Evolutionary conservation across 2,888 invertebrate genomes (phyloP), one percentile per base, ranked within the genome.

Genomic region (Macropis europaea): DNA sequence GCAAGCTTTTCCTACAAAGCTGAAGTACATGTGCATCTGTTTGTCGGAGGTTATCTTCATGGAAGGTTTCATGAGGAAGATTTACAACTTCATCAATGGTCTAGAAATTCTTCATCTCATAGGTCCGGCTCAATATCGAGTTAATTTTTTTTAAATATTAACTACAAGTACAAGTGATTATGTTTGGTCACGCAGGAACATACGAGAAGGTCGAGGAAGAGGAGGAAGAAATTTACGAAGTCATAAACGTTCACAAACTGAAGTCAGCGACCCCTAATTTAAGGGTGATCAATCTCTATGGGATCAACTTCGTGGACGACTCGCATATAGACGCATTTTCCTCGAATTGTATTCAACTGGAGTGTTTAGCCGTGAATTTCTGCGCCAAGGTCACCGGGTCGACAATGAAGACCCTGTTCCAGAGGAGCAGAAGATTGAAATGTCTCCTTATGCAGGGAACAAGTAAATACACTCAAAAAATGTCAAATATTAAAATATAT

Each of bases 1-100:
- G 93, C 97, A 99, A 91, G 97, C 98, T 15, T 99, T 99, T 89
- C 99, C 99, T 2, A 98, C 99, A 7, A 98, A 99, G 90, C 91
- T 99, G 66, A 94, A 95, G 45, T 98, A 98, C 90, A 93, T 99
- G 91, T 97, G 97, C 90, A 97, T 99, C 86, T 99, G 99, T 82
- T 92, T 99, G 38, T 99, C 98, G 0, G 99, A 99, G 90, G 99
- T 99, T 77, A 99, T 99, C 90, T 99, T 99, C 91, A 97, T 99
- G 96, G 99, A 99, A 90, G 99, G 99, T 11, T 99, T 99, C 90
- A 99, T 99, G 97, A 92, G 99, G 79, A 98, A 99, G 91, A 99
- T 99, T 76, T 99, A 99, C 91, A 99, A 99, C 90, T 99, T 99
- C 87, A 98, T 99, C 87, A 99, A 99, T 81, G 99, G 99, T 3